Evolutionary conservation across 2,888 invertebrate genomes (phyloP).

Genomic region (Polydrusus pterygomalis): DNA sequence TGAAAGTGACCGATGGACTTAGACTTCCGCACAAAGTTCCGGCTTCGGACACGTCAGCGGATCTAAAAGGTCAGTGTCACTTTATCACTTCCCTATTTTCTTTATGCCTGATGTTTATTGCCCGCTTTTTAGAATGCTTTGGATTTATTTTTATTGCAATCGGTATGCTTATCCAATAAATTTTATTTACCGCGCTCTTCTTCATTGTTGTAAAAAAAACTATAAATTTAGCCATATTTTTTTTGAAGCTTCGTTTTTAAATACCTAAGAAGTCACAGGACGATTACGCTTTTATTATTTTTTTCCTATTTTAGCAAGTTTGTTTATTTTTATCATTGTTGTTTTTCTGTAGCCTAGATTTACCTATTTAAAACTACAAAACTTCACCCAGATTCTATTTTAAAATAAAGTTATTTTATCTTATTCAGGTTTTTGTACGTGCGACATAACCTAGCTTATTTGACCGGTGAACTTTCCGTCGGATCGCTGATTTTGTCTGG

Average conservation of each 20-base stretch:
- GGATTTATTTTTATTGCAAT: conserved; percentile 33
- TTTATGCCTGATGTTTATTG: conserved; percentile 49
- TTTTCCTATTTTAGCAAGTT: too few relatives aligned
- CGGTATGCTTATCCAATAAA: conserved; percentile 44
- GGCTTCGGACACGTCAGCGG: conserved; percentile 69
- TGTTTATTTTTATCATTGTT: not conserved
- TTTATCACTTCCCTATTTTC: conserved; percentile 69
- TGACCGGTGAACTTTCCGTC: not conserved
- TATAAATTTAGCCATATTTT: too few relatives aligned
- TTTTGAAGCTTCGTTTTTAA: too few relatives aligned
- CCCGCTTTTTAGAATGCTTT: conserved; percentile 36
- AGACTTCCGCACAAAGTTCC: conserved; percentile 69
- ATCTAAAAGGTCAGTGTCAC: conserved; percentile 71
- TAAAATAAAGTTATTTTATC: too few relatives aligned
- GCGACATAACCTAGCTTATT: conserved; percentile 8
- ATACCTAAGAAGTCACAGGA: too few relatives aligned
- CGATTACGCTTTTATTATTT: too few relatives aligned
- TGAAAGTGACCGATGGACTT: conserved; percentile 70
- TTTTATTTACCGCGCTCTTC: conserved; percentile 44
- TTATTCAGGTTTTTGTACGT: too few relatives aligned
- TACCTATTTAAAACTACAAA: too few relatives aligned
- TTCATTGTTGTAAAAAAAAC: not conserved
- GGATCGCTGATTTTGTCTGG: not conserved
- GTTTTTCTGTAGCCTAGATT: too few relatives aligned
- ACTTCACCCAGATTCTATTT: too few relatives aligned